Evolutionary conservation across 2,113 vertebrate species (phyloP), one percentile per base, ranked within the genome.

Genomic region (Alethe diademata): DNA sequence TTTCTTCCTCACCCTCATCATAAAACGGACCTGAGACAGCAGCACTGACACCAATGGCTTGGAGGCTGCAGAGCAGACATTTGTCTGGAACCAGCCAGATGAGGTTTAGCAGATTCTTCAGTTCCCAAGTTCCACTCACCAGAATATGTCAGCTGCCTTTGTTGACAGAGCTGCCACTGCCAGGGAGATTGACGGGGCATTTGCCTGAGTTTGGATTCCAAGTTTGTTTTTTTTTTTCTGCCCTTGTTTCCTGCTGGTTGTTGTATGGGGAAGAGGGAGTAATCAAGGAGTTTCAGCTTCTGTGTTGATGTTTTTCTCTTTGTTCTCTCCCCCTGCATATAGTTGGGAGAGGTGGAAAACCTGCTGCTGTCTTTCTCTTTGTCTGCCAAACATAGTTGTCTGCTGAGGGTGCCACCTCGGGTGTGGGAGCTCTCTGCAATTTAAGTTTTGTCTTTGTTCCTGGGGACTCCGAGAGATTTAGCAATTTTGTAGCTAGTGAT

Each of bases 401-500:
- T n/a, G n/a, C 1, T 0, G 29, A 65, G 9, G 29, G 23, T n/a
- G 15, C 11, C 24, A 23, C 65, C 24, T 56, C 0, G 0, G 19
- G 4, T 19, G 6, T 9, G 3, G 11, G 35, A 29, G 9, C 13
- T 35, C 35, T 48, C 42, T 66, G 35, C 35, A 64, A 35, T 50
- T 57, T 75, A 16, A 31, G 31, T 66, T 66, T 74, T 66, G 8
- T 42, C 29, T 74, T 57, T 66, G 9, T 19, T 56, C 12, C 12
- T 40, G 19, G 16, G 10, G 19, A 35, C 28, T 57, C 42, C 56
- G 19, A 57, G 42, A 66, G 16, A 57, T 74, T 65, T 48, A 85
- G 42, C 24, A 57, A 3, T 57, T 57, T 50, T 57, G 12, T 57
- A 29, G 29, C 35, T 74, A 74, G 15, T 57, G 29, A 29, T 65